Conservation (phyloP, 2,113 vertebrate species). For the Galemys pyrenaicus region DNA sequence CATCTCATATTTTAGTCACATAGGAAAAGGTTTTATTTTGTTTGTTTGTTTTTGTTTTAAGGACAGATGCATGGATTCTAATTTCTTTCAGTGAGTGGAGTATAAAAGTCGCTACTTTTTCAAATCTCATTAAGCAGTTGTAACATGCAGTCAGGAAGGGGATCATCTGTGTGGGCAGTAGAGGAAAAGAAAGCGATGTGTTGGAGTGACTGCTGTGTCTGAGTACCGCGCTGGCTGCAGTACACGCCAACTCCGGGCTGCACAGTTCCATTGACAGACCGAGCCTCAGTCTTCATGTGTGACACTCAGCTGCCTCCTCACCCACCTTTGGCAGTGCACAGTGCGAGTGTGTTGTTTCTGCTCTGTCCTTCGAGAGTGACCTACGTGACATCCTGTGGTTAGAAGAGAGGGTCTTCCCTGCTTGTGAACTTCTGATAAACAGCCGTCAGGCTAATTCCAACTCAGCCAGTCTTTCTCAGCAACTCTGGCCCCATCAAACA, state of each 20-base stretch:
- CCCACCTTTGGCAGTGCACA: fast-evolving
- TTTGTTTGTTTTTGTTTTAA: not conserved
- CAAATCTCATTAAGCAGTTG: not conserved
- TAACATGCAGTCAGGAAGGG: not conserved
- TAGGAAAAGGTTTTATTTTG: not conserved
- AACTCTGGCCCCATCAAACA: not conserved
- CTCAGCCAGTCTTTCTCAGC: not conserved
- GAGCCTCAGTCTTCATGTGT: fast-evolving
- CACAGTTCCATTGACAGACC: fast-evolving
- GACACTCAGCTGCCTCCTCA: not conserved
- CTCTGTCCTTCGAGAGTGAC: not conserved
- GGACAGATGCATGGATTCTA: not conserved
- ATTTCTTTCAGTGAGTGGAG: not conserved
- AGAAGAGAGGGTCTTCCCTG: not conserved
- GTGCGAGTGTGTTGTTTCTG: fast-evolving
- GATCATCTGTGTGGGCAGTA: too few relatives aligned
- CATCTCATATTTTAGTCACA: not conserved
- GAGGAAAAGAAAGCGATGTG: fast-evolving
- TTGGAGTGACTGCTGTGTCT: not conserved
- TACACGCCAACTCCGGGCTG: not conserved
- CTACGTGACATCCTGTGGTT: not conserved
- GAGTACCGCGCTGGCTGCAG: not conserved
- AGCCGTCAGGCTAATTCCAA: not conserved
- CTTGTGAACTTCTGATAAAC: not conserved
- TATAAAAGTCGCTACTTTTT: not conserved